Percentiles rank a stretch among this genome's conserved stretches.
These are phyloP conservation scores for Scophthalmus maximus DNA, from an alignment of 2,113 vertebrate genomes.

Conservation along the genomic window DNA sequence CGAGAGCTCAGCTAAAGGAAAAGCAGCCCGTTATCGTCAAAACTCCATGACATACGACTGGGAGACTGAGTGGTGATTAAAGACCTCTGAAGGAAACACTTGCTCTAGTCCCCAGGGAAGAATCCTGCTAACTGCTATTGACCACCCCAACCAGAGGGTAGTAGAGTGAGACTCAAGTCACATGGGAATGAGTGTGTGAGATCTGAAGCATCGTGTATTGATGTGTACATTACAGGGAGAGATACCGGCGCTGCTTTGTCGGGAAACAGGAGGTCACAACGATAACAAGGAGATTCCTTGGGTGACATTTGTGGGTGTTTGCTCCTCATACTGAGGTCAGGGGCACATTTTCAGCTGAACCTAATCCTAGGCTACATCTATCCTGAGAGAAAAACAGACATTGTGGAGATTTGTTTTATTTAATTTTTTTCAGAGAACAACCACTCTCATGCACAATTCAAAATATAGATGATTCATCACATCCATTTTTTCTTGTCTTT, in stretches of 20 bases:
- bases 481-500: neutral
- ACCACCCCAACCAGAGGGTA: neutral
- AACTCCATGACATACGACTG: neutral
- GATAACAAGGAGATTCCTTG: neutral
- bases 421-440: too few relatives aligned
- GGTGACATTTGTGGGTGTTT: neutral
- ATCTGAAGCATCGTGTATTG: neutral
- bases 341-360: too few relatives aligned
- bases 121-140: conserved; percentile 2
- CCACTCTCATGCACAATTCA: neutral
- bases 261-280: neutral
- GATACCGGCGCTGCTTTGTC: neutral
- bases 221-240: neutral
- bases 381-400: neutral
- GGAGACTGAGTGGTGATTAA: neutral
- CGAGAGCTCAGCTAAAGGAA: neutral
- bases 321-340: neutral
- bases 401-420: too few relatives aligned
- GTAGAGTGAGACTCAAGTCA: neutral
- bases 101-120: neutral
- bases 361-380: too few relatives aligned
- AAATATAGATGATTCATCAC: neutral
- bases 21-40: too few relatives aligned
- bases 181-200: neutral
- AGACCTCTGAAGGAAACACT: neutral